A percentile compares a stretch with the other conserved stretches of the same genome.
These are phyloP conservation scores for Aphrocallistes beatrix DNA, from an alignment of 37 sponge, comb jelly and placozoan genomes.

Conservation along the genomic window DNA sequence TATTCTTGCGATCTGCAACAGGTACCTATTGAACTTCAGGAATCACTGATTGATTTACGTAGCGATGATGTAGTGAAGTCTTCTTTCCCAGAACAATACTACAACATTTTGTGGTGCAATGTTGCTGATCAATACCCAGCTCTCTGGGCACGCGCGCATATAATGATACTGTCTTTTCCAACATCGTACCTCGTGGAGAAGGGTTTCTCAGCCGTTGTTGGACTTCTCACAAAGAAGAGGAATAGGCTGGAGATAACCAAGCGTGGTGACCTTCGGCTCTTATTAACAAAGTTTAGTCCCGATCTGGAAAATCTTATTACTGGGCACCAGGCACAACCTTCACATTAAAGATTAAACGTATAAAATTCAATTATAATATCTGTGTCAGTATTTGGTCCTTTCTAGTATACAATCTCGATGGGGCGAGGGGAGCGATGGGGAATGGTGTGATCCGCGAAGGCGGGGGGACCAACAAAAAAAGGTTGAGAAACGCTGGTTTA, in stretches of 20 bases:
- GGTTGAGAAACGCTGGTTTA: not conserved
- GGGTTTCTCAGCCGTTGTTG: no score
- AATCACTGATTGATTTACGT: not conserved
- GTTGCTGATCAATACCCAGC: no score
- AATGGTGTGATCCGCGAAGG: not conserved
- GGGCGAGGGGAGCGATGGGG: not conserved
- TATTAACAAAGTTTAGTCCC: not conserved
- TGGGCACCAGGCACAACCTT: not conserved
- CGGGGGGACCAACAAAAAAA: not conserved
- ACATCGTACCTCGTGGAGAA: no score
- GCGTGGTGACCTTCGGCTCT: not conserved
- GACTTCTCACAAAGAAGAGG: no score
- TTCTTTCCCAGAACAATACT: not conserved
- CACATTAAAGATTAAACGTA: not conserved
- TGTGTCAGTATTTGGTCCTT: not conserved
- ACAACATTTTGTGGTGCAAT: not conserved
- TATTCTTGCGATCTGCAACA: not conserved
- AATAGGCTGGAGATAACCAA: not conserved
- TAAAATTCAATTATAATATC: not conserved
- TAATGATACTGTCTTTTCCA: not conserved
- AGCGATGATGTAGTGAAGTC: not conserved
- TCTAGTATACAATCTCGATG: not conserved
- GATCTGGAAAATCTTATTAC: not conserved
- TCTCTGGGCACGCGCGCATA: no score
- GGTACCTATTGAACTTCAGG: not conserved